Percentiles rank a stretch among this genome's conserved stretches.
Conservation (phyloP, 2,797 vertebrate genomes). For the Nannoperca obscura region DNA sequence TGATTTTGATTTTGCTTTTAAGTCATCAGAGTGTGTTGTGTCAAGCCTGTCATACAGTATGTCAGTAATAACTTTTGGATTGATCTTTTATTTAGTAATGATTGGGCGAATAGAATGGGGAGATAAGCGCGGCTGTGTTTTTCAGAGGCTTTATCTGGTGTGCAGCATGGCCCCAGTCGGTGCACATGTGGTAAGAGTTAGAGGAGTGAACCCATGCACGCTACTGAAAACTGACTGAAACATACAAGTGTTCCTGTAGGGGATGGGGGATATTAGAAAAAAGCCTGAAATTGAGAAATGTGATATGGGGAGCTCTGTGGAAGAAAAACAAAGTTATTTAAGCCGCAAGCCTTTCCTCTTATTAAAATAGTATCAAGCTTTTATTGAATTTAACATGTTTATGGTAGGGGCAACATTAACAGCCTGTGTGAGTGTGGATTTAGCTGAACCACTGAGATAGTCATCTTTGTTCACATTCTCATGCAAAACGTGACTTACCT, state of each 20-base stretch:
- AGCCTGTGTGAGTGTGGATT: constrained; percentile 53
- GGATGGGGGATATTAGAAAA: constrained; percentile 81
- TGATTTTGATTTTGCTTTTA: constrained; percentile 70
- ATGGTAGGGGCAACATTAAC: constrained; percentile 72
- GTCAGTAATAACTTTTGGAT: constrained; percentile 69
- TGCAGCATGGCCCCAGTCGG: constrained; percentile 50
- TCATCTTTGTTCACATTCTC: constrained; percentile 64
- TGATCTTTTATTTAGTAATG: constrained; percentile 84
- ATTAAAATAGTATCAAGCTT: constrained; percentile 85
- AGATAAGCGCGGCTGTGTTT: constrained; percentile 76
- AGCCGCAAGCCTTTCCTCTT: constrained; percentile 84
- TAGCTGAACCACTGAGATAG: constrained; percentile 55
- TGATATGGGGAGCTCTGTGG: constrained; percentile 78
- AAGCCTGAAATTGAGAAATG: constrained; percentile 83
- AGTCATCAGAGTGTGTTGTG: constrained; percentile 62
- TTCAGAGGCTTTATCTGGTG: constrained; percentile 67
- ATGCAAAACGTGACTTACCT: constrained; percentile 58
- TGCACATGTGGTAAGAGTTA: constrained; percentile 86
- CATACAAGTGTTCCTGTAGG: constrained; percentile 81
- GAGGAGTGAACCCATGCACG: constrained; percentile 59
- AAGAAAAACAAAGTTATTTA: constrained; percentile 86
- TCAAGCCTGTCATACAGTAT: constrained; percentile 60
- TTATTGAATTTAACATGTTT: constrained; percentile 89
- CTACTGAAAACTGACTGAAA: constrained; percentile 72
- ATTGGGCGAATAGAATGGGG: constrained; percentile 78